Percentiles rank a stretch among this genome's conserved stretches.
Conservation (phyloP, 1,140 invertebrate genomes). For the Panulirus ornatus region DNA sequence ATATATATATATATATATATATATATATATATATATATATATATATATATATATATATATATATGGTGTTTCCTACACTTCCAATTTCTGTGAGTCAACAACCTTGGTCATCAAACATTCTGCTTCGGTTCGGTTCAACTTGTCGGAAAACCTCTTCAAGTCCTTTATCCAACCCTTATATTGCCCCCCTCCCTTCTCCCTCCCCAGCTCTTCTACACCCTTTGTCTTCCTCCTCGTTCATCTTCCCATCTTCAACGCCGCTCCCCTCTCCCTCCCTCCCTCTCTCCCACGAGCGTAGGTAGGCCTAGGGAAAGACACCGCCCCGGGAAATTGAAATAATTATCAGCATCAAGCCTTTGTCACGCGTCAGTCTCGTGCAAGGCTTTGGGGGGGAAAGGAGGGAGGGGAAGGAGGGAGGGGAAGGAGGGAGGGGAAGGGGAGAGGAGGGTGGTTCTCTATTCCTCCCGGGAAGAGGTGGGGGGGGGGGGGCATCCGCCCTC, state of each 20-base stretch:
- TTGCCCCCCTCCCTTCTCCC: neutral
- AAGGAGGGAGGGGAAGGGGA: neutral
- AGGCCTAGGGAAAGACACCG: slow-evolving; percentile 70
- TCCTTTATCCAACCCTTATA: neutral
- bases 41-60: neutral
- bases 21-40: too few relatives aligned
- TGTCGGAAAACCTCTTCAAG: neutral
- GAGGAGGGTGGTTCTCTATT: too few relatives aligned
- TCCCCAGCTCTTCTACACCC: neutral
- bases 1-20: too few relatives aligned
- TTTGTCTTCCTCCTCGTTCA: slow-evolving; percentile 29
- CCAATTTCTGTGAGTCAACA: neutral
- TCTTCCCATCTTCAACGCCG: neutral
- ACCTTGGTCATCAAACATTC: neutral
- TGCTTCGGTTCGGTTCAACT: neutral
- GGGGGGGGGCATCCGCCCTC: too few relatives aligned
- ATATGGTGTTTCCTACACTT: neutral
- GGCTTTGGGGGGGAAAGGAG: slow-evolving; percentile 7
- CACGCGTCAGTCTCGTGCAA: slow-evolving; percentile 63
- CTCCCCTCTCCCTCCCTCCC: neutral
- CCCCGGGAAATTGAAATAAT: slow-evolving; percentile 72
- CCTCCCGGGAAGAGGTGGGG: neutral
- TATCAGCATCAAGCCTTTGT: slow-evolving; percentile 72
- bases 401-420: neutral
- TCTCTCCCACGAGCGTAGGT: slow-evolving; percentile 36